phyloP scores from a whole-genome alignment of 92 coral and sea anemone species.

The Paramuricea clavata region DNA sequence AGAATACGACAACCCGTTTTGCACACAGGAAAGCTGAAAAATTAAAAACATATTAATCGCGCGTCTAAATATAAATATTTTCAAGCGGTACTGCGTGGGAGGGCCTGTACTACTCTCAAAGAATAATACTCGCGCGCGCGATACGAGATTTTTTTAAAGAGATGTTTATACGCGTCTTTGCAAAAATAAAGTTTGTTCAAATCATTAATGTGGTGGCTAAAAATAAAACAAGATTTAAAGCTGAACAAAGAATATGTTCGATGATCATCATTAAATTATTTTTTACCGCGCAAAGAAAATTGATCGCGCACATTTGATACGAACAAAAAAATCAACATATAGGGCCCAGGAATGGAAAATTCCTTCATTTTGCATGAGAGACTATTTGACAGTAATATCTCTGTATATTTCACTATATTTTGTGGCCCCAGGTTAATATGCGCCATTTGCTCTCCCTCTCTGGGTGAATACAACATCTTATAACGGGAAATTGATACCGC shows the following conservation, averaged over 20 bases:
- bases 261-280: too few species aligned
- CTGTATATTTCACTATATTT: too few species aligned
- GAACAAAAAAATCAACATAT: too few species aligned
- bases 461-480: too few species aligned
- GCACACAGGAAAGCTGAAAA: slow-evolving; percentile 1
- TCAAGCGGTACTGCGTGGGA: background rate
- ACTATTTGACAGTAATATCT: too few species aligned
- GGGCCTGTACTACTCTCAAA: background rate
- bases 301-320: too few species aligned
- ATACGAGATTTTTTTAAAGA: background rate
- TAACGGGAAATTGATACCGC: too few species aligned
- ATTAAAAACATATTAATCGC: background rate
- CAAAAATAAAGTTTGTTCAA: background rate
- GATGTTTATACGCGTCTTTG: background rate
- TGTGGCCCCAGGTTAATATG: too few species aligned
- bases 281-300: too few species aligned
- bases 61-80: background rate
- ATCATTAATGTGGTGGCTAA: background rate
- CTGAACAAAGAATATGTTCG: background rate
- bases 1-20: background rate
- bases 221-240: background rate
- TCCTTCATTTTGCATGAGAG: too few species aligned
- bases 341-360: too few species aligned
- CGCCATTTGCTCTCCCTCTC: too few species aligned
- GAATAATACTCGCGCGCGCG: background rate